Evolutionary conservation across 2,888 invertebrate genomes (phyloP).

Genomic region (Neocrepidodera transversa): DNA sequence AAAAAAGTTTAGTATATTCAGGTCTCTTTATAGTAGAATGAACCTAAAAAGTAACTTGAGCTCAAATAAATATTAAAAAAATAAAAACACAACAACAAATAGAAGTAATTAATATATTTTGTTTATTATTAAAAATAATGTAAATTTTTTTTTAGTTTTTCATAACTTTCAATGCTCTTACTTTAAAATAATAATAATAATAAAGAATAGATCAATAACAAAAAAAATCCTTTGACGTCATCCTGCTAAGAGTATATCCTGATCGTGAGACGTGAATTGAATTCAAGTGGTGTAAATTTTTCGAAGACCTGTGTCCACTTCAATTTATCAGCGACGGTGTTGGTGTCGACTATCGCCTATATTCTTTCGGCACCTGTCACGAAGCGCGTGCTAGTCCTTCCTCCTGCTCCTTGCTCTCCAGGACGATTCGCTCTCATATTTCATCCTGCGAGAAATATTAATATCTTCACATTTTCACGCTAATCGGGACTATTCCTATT

Average conservation of each 20-base stretch:
- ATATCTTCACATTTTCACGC: conserved; percentile 41
- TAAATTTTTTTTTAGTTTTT: too few relatives aligned
- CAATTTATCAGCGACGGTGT: conserved; percentile 57
- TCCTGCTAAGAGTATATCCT: conserved; percentile 12
- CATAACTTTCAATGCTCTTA: too few relatives aligned
- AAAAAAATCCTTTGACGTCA: conserved; percentile 13
- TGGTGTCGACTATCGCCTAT: conserved; percentile 47
- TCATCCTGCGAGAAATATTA: conserved; percentile 52
- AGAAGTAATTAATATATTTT: too few relatives aligned
- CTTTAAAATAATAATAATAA: too few relatives aligned
- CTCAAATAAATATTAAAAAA: too few relatives aligned
- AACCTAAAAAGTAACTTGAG: too few relatives aligned
- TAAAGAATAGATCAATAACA: too few relatives aligned
- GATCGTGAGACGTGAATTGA: conserved; percentile 56
- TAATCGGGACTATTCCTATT: conserved; percentile 28
- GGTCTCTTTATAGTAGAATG: too few relatives aligned
- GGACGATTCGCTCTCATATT: conserved; percentile 53
- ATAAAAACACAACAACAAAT: too few relatives aligned
- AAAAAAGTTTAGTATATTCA: too few relatives aligned
- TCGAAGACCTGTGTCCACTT: conserved; percentile 51
- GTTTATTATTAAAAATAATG: too few relatives aligned
- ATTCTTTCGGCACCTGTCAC: conserved; percentile 58
- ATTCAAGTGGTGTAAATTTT: conserved; percentile 49
- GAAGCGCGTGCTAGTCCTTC: conserved; percentile 43
- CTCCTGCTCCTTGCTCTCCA: conserved; percentile 27